These are phyloP conservation scores for Sycophila sp. DNA, from an alignment of 1,140 invertebrate species.

Conservation along the genomic window DNA sequence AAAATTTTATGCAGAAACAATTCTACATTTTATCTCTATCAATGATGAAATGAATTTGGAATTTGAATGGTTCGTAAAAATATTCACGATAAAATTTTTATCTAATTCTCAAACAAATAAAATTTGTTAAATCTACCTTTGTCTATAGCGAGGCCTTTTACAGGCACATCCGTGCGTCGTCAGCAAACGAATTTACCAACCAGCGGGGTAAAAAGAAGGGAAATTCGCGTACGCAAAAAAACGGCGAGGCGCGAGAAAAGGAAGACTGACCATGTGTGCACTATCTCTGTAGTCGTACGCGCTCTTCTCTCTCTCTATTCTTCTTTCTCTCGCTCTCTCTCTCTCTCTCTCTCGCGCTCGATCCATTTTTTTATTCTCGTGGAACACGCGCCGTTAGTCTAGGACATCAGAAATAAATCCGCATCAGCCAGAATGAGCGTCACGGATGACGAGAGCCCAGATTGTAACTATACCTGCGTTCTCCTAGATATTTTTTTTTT, in stretches of 20 bases:
- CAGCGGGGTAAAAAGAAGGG: too few relatives aligned
- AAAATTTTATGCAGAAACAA: too few relatives aligned
- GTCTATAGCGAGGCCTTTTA: too few relatives aligned
- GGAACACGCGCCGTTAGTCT: not conserved
- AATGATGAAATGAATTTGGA: not conserved
- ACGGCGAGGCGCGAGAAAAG: not conserved
- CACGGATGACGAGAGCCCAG: conserved; percentile 20
- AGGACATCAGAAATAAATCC: conserved; percentile 30
- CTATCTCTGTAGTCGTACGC: not conserved
- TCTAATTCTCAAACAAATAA: not conserved
- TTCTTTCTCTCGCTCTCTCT: not conserved
- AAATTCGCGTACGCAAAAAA: too few relatives aligned
- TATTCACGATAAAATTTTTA: too few relatives aligned
- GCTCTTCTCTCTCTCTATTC: not conserved
- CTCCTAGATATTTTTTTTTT: too few relatives aligned
- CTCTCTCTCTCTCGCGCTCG: not conserved
- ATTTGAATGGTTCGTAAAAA: not conserved
- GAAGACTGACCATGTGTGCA: not conserved
- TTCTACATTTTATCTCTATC: not conserved
- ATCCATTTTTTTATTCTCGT: too few relatives aligned
- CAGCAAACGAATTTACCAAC: not conserved
- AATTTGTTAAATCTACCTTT: too few relatives aligned
- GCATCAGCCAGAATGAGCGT: conserved; percentile 20
- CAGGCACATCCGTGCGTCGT: not conserved
- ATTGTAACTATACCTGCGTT: too few relatives aligned